phyloP scores from a whole-genome alignment of 2,888 invertebrate species.

The Tyria jacobaeae region DNA sequence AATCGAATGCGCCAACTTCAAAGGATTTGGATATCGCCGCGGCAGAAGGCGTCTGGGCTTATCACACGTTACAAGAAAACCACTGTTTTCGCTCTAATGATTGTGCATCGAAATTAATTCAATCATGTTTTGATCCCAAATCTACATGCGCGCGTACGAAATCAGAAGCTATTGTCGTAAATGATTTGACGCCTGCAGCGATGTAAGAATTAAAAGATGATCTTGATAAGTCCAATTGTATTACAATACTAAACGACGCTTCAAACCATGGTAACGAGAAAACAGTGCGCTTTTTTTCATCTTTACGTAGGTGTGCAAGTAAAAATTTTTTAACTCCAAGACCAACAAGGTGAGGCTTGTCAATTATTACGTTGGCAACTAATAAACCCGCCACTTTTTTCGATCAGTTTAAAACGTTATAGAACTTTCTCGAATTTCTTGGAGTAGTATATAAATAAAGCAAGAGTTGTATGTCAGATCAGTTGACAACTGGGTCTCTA shows the following conservation, averaged over 20 bases:
- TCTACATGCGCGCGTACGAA: constrained; percentile 51
- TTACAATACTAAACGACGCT: constrained; percentile 51
- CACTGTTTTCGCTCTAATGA: constrained; percentile 28
- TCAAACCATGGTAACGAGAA: constrained; percentile 44
- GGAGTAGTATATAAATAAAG: no score
- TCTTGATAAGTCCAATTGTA: constrained; percentile 42
- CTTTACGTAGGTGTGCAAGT: constrained; percentile 47
- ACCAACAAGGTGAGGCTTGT: no score
- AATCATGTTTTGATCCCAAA: constrained; percentile 50
- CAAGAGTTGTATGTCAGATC: no score
- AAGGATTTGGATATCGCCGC: constrained; percentile 46
- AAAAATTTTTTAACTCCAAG: constrained; percentile 17
- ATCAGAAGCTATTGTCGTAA: constrained; percentile 33
- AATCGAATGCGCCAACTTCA: constrained; percentile 23
- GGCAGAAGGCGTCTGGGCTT: constrained; percentile 27
- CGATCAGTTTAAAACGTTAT: no score
- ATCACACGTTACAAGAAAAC: constrained; percentile 32
- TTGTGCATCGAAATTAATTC: constrained; percentile 24
- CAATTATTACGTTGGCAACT: no score
- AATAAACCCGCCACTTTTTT: no score
- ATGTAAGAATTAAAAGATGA: constrained; percentile 37
- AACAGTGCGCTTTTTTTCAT: constrained; percentile 49
- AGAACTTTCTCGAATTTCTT: no score
- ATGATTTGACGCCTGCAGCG: no score
- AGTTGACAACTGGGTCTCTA: no score